Percentiles rank a stretch among this genome's conserved stretches.
Conservation (phyloP, 2,888 invertebrate species). For the Ennomos fuscantarius region DNA sequence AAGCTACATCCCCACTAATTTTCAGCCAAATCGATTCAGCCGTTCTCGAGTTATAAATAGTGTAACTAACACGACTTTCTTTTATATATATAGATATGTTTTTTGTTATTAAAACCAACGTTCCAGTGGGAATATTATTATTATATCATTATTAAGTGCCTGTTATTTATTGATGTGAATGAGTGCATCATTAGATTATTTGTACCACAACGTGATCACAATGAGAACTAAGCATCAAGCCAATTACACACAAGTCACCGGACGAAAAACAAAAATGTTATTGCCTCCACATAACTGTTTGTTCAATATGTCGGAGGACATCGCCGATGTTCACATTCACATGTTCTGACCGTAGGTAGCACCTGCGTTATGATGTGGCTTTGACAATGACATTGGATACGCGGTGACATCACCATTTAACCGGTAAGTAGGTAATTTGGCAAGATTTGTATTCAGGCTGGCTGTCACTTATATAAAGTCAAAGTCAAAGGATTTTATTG, state of each 20-base stretch:
- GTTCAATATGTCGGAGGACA: slow-evolving; percentile 40
- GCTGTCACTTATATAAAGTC: no score
- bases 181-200: no score
- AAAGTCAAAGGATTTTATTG: no score
- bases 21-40: no score
- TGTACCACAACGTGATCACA: slow-evolving; percentile 17
- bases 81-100: no score
- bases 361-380: slow-evolving; percentile 17
- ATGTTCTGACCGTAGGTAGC: slow-evolving; percentile 16
- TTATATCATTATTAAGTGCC: no score
- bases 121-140: no score
- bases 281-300: slow-evolving; percentile 45
- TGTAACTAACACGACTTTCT: no score
- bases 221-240: slow-evolving; percentile 29
- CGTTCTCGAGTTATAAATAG: no score
- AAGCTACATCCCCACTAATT: no score
- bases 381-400: slow-evolving; percentile 50
- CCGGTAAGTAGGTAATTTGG: slow-evolving; percentile 12
- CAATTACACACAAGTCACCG: slow-evolving; percentile 32
- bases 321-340: slow-evolving; percentile 30
- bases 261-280: slow-evolving; percentile 53
- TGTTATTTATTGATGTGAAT: no score
- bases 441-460: not conserved
- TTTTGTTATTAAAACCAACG: no score
- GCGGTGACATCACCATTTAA: slow-evolving; percentile 35